Conservation (phyloP, 1,140 invertebrate genomes). For the Cotesia typhae region DNA sequence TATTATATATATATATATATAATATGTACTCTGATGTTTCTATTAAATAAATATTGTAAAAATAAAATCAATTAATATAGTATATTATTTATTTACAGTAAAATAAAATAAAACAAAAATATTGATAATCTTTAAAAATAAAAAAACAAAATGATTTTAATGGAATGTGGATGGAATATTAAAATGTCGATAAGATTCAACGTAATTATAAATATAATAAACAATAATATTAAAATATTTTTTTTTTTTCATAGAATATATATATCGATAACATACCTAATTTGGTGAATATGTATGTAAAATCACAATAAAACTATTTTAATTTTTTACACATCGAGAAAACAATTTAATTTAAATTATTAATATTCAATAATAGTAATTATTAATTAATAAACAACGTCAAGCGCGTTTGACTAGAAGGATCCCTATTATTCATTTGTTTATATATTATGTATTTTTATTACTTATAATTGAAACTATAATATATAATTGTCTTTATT, state of each 20-base stretch:
- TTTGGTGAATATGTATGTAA: too few relatives aligned
- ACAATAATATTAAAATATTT: conserved; percentile 44
- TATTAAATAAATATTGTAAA: conserved; percentile 25
- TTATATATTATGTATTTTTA: conserved; percentile 21
- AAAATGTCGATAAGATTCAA: conserved; percentile 40
- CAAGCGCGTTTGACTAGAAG: conserved; percentile 53
- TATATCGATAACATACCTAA: too few relatives aligned
- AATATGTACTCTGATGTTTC: conserved; percentile 26
- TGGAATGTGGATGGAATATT: conserved; percentile 4
- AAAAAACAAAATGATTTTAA: not conserved
- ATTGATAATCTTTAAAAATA: conserved; percentile 30
- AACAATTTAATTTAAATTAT: too few relatives aligned
- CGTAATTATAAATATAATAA: conserved; percentile 40
- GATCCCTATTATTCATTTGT: conserved; percentile 42
- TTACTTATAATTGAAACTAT: conserved; percentile 26
- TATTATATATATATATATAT: not conserved
- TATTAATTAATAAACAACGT: conserved; percentile 40
- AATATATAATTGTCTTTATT: conserved; percentile 43
- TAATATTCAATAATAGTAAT: too few relatives aligned
- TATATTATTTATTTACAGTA: conserved; percentile 21
- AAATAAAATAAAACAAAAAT: not conserved
- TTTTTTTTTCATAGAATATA: conserved; percentile 48
- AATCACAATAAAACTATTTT: too few relatives aligned
- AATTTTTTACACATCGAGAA: too few relatives aligned
- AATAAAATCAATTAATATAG: conserved; percentile 1